Percentiles rank a stretch among this genome's conserved stretches.
Conservation (phyloP, 2,113 vertebrate genomes). For the Psephotus haematonotus region DNA sequence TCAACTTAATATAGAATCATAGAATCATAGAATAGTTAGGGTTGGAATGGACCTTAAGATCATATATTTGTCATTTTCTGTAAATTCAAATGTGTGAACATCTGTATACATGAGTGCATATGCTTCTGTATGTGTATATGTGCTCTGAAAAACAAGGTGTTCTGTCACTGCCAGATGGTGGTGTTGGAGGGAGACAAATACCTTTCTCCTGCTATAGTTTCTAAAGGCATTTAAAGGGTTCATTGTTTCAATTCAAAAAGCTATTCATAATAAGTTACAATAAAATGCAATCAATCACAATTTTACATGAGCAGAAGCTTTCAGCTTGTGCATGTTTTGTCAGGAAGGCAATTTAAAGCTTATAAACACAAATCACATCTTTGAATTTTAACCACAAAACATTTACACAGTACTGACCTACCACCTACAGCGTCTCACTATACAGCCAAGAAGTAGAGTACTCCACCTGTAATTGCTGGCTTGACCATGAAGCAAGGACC, state of each 20-base stretch:
- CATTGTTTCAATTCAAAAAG: slow-evolving; percentile 39
- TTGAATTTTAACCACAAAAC: slow-evolving; percentile 50
- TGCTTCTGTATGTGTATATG: not conserved
- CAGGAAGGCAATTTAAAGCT: slow-evolving; percentile 61
- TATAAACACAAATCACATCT: slow-evolving; percentile 64
- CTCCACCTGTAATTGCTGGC: not conserved
- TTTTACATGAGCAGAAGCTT: slow-evolving; percentile 42
- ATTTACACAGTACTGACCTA: slow-evolving; percentile 14
- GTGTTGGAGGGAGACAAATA: not conserved
- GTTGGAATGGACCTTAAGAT: too few species aligned
- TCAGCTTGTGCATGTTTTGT: slow-evolving; percentile 43
- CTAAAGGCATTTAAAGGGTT: slow-evolving; percentile 34
- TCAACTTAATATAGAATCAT: not conserved
- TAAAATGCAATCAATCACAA: slow-evolving; percentile 47
- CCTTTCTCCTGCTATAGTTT: not conserved
- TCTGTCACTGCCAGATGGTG: not conserved
- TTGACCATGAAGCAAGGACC: not conserved
- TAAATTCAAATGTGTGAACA: not conserved
- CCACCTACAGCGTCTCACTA: not conserved
- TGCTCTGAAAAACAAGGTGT: not conserved
- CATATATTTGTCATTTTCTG: not conserved
- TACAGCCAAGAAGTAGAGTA: not conserved
- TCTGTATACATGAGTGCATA: rapidly evolving
- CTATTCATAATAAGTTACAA: slow-evolving; percentile 44
- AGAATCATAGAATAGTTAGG: too few species aligned